Conservation (phyloP, 2,888 invertebrate genomes). For the Tribolium freemani region DNA sequence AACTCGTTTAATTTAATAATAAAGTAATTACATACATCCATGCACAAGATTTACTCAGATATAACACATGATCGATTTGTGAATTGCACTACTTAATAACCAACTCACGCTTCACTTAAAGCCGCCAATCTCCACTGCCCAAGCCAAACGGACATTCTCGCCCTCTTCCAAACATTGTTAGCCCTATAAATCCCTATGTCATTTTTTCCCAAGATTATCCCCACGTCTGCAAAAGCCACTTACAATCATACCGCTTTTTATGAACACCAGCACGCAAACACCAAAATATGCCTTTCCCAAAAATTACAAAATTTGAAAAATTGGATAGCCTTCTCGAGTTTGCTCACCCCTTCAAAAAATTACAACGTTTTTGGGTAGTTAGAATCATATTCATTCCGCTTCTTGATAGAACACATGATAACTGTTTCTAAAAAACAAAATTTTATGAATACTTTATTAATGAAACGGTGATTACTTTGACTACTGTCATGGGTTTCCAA, state of each 20-base stretch:
- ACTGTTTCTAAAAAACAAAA: too few relatives aligned
- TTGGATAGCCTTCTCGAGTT: too few relatives aligned
- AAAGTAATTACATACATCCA: slow-evolving; percentile 14
- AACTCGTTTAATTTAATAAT: slow-evolving; percentile 28
- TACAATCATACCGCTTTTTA: slow-evolving; percentile 67
- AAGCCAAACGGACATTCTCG: slow-evolving; percentile 58
- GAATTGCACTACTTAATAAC: slow-evolving; percentile 40
- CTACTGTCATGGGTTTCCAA: too few relatives aligned
- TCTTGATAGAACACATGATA: too few relatives aligned
- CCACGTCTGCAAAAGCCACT: slow-evolving; percentile 66
- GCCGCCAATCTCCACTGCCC: slow-evolving; percentile 66
- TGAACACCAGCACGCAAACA: slow-evolving; percentile 56
- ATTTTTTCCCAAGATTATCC: slow-evolving; percentile 62
- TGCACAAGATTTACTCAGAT: slow-evolving; percentile 13
- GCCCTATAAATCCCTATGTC: slow-evolving; percentile 65
- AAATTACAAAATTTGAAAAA: too few relatives aligned
- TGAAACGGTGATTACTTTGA: too few relatives aligned
- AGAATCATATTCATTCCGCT: too few relatives aligned
- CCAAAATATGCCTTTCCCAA: slow-evolving; percentile 9
- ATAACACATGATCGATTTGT: slow-evolving; percentile 39
- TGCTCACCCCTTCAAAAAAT: too few relatives aligned
- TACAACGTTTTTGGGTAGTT: too few relatives aligned
- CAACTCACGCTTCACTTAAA: slow-evolving; percentile 57
- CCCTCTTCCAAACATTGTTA: slow-evolving; percentile 64
- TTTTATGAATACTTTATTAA: too few relatives aligned